A percentile compares a stretch with the other conserved stretches of the same genome.
Conservation (phyloP, 2,888 invertebrate genomes). For the Catocala sponsa region DNA sequence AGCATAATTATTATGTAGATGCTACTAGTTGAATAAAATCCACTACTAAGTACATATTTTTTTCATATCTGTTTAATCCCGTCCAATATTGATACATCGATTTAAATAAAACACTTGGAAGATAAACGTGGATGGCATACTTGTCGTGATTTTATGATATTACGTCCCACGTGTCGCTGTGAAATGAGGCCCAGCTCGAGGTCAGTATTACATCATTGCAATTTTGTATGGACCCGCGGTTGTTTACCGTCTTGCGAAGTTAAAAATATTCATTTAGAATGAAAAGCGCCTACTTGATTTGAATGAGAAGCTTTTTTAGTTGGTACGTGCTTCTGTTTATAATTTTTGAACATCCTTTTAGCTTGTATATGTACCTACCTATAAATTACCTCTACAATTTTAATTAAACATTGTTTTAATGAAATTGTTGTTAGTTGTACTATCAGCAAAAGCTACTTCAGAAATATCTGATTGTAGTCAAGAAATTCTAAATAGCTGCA, state of each 20-base stretch:
- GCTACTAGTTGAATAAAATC: background rate
- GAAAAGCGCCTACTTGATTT: slow-evolving; percentile 24
- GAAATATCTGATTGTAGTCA: background rate
- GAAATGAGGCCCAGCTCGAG: slow-evolving; percentile 54
- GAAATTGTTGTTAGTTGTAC: background rate
- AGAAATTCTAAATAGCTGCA: background rate
- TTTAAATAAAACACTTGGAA: slow-evolving; percentile 17
- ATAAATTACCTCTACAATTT: no score
- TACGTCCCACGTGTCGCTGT: slow-evolving; percentile 49
- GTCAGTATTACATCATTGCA: slow-evolving; percentile 63
- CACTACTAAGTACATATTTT: background rate
- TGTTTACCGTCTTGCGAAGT: slow-evolving; percentile 15
- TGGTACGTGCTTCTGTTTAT: background rate
- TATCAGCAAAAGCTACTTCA: background rate
- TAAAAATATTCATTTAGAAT: slow-evolving; percentile 25
- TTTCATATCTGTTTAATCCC: background rate
- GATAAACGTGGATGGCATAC: slow-evolving; percentile 34
- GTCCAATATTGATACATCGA: slow-evolving; percentile 7
- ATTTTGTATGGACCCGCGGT: slow-evolving; percentile 41
- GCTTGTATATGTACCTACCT: no score
- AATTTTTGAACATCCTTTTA: no score
- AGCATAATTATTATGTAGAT: no score
- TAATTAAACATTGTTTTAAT: no score
- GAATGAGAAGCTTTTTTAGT: background rate
- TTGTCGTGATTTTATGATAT: slow-evolving; percentile 30